phyloP scores from a whole-genome alignment of 2,888 invertebrate species.

The Pharmacophagus antenor region DNA sequence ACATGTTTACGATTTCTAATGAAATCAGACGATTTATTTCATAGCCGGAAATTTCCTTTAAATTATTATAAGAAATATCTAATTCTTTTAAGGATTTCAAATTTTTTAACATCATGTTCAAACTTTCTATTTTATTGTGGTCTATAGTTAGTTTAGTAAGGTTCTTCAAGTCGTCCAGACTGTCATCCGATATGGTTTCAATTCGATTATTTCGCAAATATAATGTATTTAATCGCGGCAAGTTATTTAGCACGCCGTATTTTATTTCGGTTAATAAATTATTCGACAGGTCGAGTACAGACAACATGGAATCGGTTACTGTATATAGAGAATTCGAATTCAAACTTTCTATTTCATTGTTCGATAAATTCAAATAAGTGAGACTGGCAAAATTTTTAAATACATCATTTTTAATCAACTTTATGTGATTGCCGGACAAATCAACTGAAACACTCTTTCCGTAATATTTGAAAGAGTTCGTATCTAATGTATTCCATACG shows the following conservation, averaged over 20 bases:
- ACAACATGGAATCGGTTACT: constrained; percentile 39
- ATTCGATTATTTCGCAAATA: constrained; percentile 55
- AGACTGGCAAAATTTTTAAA: constrained; percentile 48
- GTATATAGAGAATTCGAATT: constrained; percentile 42
- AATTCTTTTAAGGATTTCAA: constrained; percentile 49
- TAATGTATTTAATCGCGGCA: constrained; percentile 46
- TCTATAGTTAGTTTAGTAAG: constrained; percentile 47
- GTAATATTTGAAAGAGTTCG: constrained; percentile 53
- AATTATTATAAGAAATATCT: constrained; percentile 53
- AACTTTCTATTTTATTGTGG: constrained; percentile 48
- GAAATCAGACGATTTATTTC: constrained; percentile 52
- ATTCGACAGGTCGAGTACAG: constrained; percentile 53
- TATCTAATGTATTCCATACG: constrained; percentile 48
- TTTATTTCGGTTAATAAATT: constrained; percentile 48
- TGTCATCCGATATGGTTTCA: constrained; percentile 44
- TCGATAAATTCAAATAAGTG: constrained; percentile 52
- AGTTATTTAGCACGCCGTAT: constrained; percentile 41
- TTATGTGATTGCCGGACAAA: constrained; percentile 51
- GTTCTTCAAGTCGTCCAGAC: constrained; percentile 46
- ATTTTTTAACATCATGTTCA: constrained; percentile 54
- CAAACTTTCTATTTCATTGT: constrained; percentile 49
- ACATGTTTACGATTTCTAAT: constrained; percentile 55
- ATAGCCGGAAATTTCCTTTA: constrained; percentile 48
- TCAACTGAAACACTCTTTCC: constrained; percentile 45
- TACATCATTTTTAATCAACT: constrained; percentile 45